Evolutionary conservation across 2,113 vertebrate species (phyloP), one percentile per base, ranked within the genome.

Genomic region (Phylloscopus trochilus): DNA sequence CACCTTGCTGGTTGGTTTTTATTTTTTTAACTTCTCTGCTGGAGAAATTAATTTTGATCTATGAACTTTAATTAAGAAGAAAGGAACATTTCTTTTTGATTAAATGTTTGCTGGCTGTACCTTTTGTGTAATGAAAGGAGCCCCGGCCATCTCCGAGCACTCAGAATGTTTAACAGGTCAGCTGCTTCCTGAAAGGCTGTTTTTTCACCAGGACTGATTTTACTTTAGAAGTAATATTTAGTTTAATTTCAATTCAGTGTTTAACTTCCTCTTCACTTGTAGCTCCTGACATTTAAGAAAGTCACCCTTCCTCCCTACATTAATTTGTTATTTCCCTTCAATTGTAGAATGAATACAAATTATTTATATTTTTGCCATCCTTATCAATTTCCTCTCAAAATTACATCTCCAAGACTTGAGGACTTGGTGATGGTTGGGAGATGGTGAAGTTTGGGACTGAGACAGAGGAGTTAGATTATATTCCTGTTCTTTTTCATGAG

Each of bases 231-330:
- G 85, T 94, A 94, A 92, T 95, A 74, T 74, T 92, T 94, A 82
- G 74, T 94, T 95, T 92, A 91, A 96, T 96, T 95, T 93, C 63
- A 94, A 76, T 77, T 93, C 94, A 93, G n/a, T 95, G 91, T 96
- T 95, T 93, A 93, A 95, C 91, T 96, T 77, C 74, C 83, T 95
- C 93, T 94, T 89, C 85, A 85, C 90, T 55, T 56, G 53, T 87
- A 55, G 89, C 68, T 88, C 88, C 93, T 95, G 90, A 96, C 90
- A 92, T 96, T 95, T 96, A 47, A 83, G 53, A 69, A 87, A 86
- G 56, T 87, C 88, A 79, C 53, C 86, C 83, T 94, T 93, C 72
- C 17, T 79, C 49, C 93, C 60, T 91, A 22, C 66, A 13, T 90
- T 67, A 80, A 86, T 95, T 96, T 95, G 75, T 90, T 95, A 44